Percentiles rank a stretch among this genome's conserved stretches.
These are phyloP conservation scores for Cephalopholis sonnerati DNA, from an alignment of 2,113 vertebrate genomes.

Conservation along the genomic window DNA sequence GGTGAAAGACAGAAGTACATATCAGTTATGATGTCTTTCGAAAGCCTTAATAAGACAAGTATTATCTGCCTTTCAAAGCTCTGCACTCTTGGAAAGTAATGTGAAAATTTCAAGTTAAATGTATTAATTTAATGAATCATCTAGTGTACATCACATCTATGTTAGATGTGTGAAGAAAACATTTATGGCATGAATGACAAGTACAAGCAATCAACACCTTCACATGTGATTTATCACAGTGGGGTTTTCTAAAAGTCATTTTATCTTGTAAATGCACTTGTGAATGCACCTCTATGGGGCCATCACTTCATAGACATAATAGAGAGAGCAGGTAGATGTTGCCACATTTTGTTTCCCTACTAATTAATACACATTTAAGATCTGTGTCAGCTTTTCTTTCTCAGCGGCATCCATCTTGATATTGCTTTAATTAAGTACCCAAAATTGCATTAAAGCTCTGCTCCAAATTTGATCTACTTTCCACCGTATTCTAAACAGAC, in stretches of 20 bases:
- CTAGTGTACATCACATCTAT: neutral
- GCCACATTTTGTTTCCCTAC: neutral
- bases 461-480: conserved; percentile 71
- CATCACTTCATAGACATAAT: neutral
- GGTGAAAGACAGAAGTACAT: conserved; percentile 34
- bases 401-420: conserved; percentile 30
- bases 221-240: neutral
- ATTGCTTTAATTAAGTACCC: conserved; percentile 57
- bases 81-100: neutral
- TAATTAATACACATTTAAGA: neutral
- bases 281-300: neutral
- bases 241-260: neutral
- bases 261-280: neutral
- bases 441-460: conserved; percentile 74
- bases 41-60: conserved; percentile 44
- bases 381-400: conserved; percentile 13
- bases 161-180: neutral
- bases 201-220: neutral
- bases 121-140: neutral
- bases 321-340: neutral
- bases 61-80: conserved; percentile 14
- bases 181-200: neutral
- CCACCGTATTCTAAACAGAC: conserved; percentile 58
- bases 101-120: neutral
- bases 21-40: conserved; percentile 48